A percentile compares a stretch with the other conserved stretches of the same genome.
Conservation (phyloP, 2,888 invertebrate species). For the Neoaliturus tenellus region DNA sequence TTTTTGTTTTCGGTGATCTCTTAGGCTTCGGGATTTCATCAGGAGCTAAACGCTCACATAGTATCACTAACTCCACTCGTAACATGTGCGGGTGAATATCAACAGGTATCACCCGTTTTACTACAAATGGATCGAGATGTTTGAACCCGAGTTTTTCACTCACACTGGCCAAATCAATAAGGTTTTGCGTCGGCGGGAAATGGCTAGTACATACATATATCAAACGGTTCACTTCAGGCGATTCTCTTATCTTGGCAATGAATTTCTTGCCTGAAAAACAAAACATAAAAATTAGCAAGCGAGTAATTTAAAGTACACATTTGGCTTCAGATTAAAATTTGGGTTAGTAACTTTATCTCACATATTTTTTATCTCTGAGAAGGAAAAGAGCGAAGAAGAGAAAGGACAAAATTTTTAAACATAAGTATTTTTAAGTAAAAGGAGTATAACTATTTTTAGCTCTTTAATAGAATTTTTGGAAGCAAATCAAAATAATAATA, state of each 20-base stretch:
- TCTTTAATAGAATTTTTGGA: no score
- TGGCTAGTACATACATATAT: slow-evolving; percentile 79
- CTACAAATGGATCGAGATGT: slow-evolving; percentile 75
- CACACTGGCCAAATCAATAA: slow-evolving; percentile 71
- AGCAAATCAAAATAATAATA: no score
- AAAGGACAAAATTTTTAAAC: no score
- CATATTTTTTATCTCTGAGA: no score
- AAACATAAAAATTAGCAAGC: no score
- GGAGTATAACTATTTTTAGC: no score
- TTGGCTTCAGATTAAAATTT: no score
- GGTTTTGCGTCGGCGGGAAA: slow-evolving; percentile 72
- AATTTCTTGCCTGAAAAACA: slow-evolving; percentile 70
- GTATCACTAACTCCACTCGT: slow-evolving; percentile 76
- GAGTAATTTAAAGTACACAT: no score
- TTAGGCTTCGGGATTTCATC: slow-evolving; percentile 63
- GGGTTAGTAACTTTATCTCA: no score
- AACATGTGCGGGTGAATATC: slow-evolving; percentile 79
- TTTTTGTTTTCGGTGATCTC: slow-evolving; percentile 27
- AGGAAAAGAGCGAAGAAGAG: no score
- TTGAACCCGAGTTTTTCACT: slow-evolving; percentile 68
- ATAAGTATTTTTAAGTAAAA: no score
- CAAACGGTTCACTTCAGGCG: slow-evolving; percentile 72
- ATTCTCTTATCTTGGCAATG: slow-evolving; percentile 72
- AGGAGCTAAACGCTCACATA: slow-evolving; percentile 71
- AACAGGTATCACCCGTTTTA: slow-evolving; percentile 75